Conservation (phyloP, 2,113 vertebrate genomes). For the Pogona vitticeps region DNA sequence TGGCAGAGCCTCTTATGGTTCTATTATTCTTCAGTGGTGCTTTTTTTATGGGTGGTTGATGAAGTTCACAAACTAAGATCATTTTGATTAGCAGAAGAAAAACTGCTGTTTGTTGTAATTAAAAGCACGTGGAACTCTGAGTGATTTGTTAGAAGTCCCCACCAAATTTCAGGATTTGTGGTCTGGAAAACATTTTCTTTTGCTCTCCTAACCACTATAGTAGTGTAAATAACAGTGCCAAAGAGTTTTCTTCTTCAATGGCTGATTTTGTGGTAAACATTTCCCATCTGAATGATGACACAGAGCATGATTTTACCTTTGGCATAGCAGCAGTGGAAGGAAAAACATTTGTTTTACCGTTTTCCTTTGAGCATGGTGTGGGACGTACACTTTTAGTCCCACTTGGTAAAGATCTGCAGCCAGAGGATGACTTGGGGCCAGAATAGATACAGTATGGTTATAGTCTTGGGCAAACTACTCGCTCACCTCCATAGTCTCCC, state of each 20-base stretch:
- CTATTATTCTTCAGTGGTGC: neutral
- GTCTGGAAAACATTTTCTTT: neutral
- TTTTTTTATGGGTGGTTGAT: neutral
- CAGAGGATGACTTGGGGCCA: neutral
- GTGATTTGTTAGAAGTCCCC: neutral
- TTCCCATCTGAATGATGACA: constrained; percentile 10
- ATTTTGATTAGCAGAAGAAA: constrained; percentile 9
- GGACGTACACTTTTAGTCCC: neutral
- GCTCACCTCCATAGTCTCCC: neutral
- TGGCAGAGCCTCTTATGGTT: neutral
- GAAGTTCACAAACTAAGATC: neutral
- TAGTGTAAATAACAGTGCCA: constrained; percentile 1
- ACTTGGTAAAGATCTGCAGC: neutral
- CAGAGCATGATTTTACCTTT: neutral
- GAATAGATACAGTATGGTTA: neutral
- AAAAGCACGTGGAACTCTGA: neutral
- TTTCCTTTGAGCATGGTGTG: neutral
- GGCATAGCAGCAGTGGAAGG: neutral
- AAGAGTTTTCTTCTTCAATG: constrained; percentile 2
- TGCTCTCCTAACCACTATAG: neutral
- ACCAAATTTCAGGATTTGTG: neutral
- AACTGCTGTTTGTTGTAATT: neutral
- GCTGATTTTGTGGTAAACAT: constrained; percentile 24
- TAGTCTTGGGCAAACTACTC: neutral
- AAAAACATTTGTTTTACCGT: neutral